Base-by-base conservation (phyloP, 2,888 invertebrate species). In the Allophyes oxyacanthae region DNA sequence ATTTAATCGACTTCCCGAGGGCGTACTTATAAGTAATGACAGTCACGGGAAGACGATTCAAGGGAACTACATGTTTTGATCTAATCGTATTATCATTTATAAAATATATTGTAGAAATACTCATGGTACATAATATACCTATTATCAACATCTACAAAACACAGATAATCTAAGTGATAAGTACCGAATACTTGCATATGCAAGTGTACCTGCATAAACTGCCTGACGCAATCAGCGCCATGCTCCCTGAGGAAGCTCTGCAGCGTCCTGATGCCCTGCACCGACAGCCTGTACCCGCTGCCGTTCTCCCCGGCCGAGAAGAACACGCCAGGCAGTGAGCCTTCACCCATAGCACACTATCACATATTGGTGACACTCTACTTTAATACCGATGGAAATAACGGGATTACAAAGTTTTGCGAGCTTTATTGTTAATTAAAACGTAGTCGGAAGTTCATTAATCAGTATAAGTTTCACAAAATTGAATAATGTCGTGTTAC, bases 191-290 rank as follows among this genome's bases (percentile, higher is more conserved):
- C 14, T 30, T 14, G n/a, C 8, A 10, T n/a, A 30, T 10, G 6
- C 8, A 28, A 8, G 14, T 34, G 13, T 64, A 96, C 96, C 96
- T 96, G 95, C 82, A 96, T 95, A 78, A 96, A 95, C 86, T 95
- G 95, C 37, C 95, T 91, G 65, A 96, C 95, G 81, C 95, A 96
- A 64, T 95, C 95, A 58, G 95, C 95, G 33, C 96, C 96, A 80
- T 96, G 95, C 67, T 96, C 95, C 71, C 95, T 82, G 45, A 96
- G 90, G 87, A 96, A 95, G 43, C 91, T 89, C 84, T 95, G 95
- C 66, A 96, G 88, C 0, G 95, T 95, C 72, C 95, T 93, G 84
- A 95, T 94, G 10, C 95, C 95, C 56, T 94, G 95, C 9, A 95
- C 94, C 2, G 96, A 95, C 72, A 95, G 86, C 53, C 87, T 89